A percentile compares a stretch with the other conserved stretches of the same genome.
phyloP scores from a whole-genome alignment of 2,888 invertebrate species.

The Ophion ellenae region DNA sequence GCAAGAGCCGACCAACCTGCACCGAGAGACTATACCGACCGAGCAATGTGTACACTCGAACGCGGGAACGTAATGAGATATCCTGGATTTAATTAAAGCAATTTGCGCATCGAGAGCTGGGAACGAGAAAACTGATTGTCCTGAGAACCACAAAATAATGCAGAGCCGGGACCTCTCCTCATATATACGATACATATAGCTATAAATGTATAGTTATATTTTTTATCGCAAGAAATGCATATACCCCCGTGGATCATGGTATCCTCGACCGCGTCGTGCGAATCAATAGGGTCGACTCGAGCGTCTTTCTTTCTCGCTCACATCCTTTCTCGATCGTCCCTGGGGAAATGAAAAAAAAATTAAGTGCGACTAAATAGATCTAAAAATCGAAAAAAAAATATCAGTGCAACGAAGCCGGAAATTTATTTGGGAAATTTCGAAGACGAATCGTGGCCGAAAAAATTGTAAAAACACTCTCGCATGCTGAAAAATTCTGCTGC shows the following conservation, averaged over 20 bases:
- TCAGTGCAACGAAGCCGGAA: too few relatives aligned
- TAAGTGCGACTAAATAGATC: neutral
- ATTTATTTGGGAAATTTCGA: too few relatives aligned
- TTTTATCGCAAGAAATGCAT: slow-evolving; percentile 36
- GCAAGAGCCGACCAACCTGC: slow-evolving; percentile 15
- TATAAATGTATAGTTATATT: neutral
- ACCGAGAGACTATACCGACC: slow-evolving; percentile 16
- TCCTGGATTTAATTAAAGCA: slow-evolving; percentile 76
- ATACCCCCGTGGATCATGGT: slow-evolving; percentile 4
- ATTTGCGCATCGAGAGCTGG: slow-evolving; percentile 78
- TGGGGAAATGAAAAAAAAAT: slow-evolving; percentile 4
- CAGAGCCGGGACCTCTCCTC: slow-evolving; percentile 50
- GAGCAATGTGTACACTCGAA: slow-evolving; percentile 67
- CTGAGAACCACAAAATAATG: slow-evolving; percentile 79
- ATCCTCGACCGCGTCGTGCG: slow-evolving; percentile 41
- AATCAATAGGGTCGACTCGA: slow-evolving; percentile 54
- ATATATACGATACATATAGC: slow-evolving; percentile 4
- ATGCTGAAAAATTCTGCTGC: too few relatives aligned
- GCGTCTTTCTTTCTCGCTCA: slow-evolving; percentile 37
- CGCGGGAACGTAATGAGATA: slow-evolving; percentile 72
- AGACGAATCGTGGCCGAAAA: too few relatives aligned
- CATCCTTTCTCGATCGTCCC: slow-evolving; percentile 32
- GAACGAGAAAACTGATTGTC: slow-evolving; percentile 76
- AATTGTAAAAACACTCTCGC: too few relatives aligned
- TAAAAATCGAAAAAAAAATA: too few relatives aligned